Base-by-base conservation (phyloP, 2,113 vertebrate species). In the Phodopus roborovskii region DNA sequence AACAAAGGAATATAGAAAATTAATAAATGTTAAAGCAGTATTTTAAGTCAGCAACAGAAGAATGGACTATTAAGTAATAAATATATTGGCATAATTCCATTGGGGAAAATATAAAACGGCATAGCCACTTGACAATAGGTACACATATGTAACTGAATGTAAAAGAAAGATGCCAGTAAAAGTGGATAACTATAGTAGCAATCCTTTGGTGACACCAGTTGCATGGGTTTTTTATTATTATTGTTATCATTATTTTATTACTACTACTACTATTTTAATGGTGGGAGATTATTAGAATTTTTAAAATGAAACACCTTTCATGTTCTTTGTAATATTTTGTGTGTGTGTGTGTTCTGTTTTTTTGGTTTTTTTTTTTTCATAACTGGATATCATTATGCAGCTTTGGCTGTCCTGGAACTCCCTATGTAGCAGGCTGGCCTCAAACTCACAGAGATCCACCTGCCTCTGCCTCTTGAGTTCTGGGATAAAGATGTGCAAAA, bases 91-190 rank as follows among this genome's bases (percentile, higher is more conserved):
- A 74, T 48, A 90, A 89, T 6, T 91, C 20, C 28, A 87, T 15
- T 94, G 24, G 53, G 42, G 28, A 93, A 89, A 87, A 93, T 77
- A 91, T 74, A 92, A 91, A 97, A 73, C 82, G 60, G 26, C 8
- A 82, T 60, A 24, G 68, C 53, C 74, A 73, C 42, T 93, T 95
- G 42, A 87, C 48, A 79, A 48, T 7, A 58, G 4, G 68, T 30
- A 9, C n/a, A 20, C 22, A 39, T 36, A 73, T n/a, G 19, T 48
- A 84, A 50, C 68, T 79, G 75, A 83, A 12, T 71, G 12, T 19
- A 88, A 92, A 95, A 68, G 45, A 93, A 75, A 26, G 60, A 73
- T n/a, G 30, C 10, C 90, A 45, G 56, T 82, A 84, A 60, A 30
- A 7, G 90, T 26, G 78, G 71, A 84, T 82, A 39, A 82, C 15